Evolutionary conservation across 1,140 invertebrate genomes (phyloP).

Genomic region (Episyrphus balteatus): DNA sequence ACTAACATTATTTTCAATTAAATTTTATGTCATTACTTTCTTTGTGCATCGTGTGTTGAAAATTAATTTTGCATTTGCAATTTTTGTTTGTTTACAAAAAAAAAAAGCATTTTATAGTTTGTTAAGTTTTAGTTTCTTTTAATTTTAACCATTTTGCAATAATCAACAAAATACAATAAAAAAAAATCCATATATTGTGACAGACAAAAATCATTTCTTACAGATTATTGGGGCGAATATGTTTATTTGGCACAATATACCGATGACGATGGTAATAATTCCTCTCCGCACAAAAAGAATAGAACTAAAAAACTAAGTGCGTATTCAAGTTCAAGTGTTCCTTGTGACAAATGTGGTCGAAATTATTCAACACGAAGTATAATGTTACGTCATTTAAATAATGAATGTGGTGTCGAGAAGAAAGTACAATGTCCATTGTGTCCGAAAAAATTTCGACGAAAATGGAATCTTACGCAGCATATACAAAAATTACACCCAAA

Average conservation of each 20-base stretch:
- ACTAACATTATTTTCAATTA: too few species aligned
- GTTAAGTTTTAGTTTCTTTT: too few species aligned
- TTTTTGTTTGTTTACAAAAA: too few species aligned
- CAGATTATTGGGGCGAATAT: not conserved
- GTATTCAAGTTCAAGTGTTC: too few species aligned
- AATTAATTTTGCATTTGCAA: too few species aligned
- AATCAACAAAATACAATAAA: too few species aligned
- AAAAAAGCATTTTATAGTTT: too few species aligned
- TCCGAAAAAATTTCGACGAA: slow-evolving; percentile 2
- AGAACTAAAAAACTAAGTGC: too few species aligned
- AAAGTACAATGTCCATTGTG: slow-evolving; percentile 2
- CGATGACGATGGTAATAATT: not conserved
- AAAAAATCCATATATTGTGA: not conserved
- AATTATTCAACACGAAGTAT: slow-evolving; percentile 5
- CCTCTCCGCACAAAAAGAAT: too few species aligned
- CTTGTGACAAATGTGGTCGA: slow-evolving; percentile 2
- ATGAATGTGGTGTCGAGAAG: slow-evolving; percentile 1
- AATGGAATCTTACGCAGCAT: slow-evolving; percentile 5
- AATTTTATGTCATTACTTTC: too few species aligned
- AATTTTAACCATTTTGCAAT: too few species aligned
- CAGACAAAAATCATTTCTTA: not conserved
- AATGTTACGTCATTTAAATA: slow-evolving; percentile 5
- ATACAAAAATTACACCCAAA: slow-evolving; percentile 2
- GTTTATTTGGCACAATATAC: not conserved
- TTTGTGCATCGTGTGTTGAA: too few species aligned